phyloP scores from a whole-genome alignment of 2,113 vertebrate species.

The Cynoglossus semilaevis region DNA sequence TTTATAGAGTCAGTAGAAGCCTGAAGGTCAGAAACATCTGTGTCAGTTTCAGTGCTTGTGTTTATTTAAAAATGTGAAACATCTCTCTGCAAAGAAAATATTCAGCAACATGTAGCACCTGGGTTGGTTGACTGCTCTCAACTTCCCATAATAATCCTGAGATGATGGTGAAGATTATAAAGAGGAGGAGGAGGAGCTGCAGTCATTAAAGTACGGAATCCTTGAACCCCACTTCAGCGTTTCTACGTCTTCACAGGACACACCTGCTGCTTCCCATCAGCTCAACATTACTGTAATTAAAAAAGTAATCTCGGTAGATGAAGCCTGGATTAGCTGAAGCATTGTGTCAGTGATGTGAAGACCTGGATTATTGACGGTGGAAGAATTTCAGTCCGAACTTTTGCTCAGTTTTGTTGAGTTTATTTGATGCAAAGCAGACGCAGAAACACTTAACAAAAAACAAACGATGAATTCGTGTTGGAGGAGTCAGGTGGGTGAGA shows the following conservation, averaged over 20 bases:
- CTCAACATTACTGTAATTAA: neutral
- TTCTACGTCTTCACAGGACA: neutral
- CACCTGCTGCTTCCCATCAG: neutral
- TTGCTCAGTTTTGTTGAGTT: neutral
- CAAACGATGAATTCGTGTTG: constrained; percentile 58
- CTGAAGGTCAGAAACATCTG: neutral
- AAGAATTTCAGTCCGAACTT: too few relatives aligned
- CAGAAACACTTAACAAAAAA: constrained; percentile 4
- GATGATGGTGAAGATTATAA: constrained; percentile 14
- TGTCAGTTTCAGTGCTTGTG: neutral
- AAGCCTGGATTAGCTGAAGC: neutral
- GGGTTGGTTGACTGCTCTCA: constrained; percentile 20
- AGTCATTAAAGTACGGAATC: constrained; percentile 15
- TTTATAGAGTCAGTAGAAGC: too few relatives aligned
- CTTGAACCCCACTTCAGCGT: too few relatives aligned
- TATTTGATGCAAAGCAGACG: constrained; percentile 25
- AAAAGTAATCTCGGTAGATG: neutral
- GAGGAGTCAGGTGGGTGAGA: constrained; percentile 50
- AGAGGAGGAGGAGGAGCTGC: constrained; percentile 24
- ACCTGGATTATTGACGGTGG: neutral
- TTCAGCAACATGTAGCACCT: constrained; percentile 11
- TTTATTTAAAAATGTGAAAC: too few relatives aligned
- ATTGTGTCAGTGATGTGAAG: neutral
- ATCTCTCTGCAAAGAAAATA: neutral
- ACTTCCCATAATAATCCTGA: neutral